Evolutionary conservation across 2,888 invertebrate species (phyloP).

Genomic region (Ennomos fuscantarius): DNA sequence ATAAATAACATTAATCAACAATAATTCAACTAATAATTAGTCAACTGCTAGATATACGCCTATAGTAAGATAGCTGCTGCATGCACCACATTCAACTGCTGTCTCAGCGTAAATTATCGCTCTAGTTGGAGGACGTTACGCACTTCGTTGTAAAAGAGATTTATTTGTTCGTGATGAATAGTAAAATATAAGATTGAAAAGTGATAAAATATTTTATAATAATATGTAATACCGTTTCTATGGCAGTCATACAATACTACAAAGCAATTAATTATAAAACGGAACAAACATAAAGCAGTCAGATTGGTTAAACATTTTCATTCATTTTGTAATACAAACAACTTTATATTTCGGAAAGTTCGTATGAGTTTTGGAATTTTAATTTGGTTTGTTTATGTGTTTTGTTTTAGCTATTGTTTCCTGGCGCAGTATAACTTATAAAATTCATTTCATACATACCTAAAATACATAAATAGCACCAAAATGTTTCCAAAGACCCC

Average conservation of each 20-base stretch:
- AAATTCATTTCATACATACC: conserved; percentile 67
- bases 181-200: no score
- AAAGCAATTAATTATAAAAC: background rate
- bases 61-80: background rate
- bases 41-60: no score
- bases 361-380: conserved; percentile 4
- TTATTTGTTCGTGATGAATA: no score
- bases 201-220: no score
- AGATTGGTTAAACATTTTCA: conserved; percentile 8
- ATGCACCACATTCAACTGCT: no score
- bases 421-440: background rate
- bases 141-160: no score
- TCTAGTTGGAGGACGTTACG: no score
- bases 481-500: conserved; percentile 89
- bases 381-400: conserved; percentile 12
- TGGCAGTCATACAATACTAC: no score
- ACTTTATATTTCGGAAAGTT: conserved; percentile 3
- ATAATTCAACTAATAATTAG: no score
- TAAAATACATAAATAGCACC: conserved; percentile 89
- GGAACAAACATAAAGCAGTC: background rate
- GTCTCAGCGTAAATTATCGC: no score
- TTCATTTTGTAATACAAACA: conserved; percentile 10
- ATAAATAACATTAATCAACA: no score
- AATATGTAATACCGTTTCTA: no score
- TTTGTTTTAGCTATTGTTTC: conserved; percentile 10